Conservation (phyloP, 2,797 vertebrate species). For the Argya squamiceps region DNA sequence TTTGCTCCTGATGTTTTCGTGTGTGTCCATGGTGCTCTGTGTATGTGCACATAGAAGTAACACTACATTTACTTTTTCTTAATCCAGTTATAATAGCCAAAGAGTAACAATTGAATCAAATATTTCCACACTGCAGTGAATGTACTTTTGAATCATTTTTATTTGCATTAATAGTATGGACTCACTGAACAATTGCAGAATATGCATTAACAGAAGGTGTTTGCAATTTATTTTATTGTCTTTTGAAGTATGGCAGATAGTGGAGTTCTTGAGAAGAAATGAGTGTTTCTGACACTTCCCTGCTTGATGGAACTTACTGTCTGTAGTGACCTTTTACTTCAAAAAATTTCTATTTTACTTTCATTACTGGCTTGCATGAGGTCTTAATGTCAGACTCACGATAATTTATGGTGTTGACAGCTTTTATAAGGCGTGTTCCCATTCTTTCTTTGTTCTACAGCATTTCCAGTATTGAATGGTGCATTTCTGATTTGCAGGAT, state of each 20-base stretch:
- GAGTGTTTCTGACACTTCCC: neutral
- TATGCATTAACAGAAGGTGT: neutral
- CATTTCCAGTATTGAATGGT: neutral
- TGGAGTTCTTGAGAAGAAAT: neutral
- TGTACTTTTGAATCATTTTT: neutral
- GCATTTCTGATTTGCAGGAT: constrained; percentile 79
- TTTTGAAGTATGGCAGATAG: neutral
- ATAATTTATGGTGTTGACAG: neutral
- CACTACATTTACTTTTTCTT: neutral
- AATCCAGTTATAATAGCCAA: neutral
- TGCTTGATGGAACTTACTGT: neutral
- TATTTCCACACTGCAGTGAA: neutral
- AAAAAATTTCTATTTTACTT: neutral
- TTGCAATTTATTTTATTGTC: neutral
- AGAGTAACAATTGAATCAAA: neutral
- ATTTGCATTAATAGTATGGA: neutral
- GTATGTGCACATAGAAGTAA: neutral
- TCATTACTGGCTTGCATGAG: neutral
- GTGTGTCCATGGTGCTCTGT: neutral
- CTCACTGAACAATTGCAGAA: neutral
- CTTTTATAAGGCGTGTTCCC: neutral
- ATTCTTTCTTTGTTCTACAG: neutral
- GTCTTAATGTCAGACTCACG: neutral
- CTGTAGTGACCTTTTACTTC: neutral
- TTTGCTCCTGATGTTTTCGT: neutral